Conservation (phyloP, 2,797 vertebrate genomes). For the Characodon lateralis region DNA sequence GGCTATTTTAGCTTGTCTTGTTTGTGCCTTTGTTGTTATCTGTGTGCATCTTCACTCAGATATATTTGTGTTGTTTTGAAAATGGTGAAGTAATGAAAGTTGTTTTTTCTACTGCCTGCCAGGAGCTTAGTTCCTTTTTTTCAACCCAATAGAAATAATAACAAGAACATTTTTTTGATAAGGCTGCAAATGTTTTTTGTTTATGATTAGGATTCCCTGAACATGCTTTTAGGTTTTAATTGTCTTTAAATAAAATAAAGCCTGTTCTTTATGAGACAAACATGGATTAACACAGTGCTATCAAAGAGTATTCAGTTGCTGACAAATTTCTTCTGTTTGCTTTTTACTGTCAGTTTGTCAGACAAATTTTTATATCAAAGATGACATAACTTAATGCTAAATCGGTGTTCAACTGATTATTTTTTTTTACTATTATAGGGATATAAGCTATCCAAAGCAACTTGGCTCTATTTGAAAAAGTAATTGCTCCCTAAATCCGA, state of each 20-base stretch:
- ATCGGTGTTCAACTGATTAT: not conserved
- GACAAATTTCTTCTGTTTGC: not conserved
- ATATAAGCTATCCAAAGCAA: not conserved
- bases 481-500: not conserved
- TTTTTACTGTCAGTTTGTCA: not conserved
- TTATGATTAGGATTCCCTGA: too few species aligned
- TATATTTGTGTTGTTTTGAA: constrained; percentile 13
- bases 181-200: not conserved
- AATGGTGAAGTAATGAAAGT: not conserved
- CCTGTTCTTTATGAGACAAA: not conserved
- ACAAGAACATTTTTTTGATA: not conserved
- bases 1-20: constrained; percentile 54
- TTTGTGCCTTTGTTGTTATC: constrained; percentile 37
- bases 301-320: not conserved
- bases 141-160: not conserved
- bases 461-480: too few species aligned
- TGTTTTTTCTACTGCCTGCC: constrained; percentile 9
- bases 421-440: not conserved
- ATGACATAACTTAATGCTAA: not conserved
- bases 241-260: not conserved
- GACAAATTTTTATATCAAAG: not conserved
- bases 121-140: constrained; percentile 8
- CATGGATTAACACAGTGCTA: not conserved
- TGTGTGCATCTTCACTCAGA: not conserved
- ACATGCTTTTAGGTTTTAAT: not conserved